Evolutionary conservation across 2,888 invertebrate genomes (phyloP).

Genomic region (Imbricaverruca yamaguchii): DNA sequence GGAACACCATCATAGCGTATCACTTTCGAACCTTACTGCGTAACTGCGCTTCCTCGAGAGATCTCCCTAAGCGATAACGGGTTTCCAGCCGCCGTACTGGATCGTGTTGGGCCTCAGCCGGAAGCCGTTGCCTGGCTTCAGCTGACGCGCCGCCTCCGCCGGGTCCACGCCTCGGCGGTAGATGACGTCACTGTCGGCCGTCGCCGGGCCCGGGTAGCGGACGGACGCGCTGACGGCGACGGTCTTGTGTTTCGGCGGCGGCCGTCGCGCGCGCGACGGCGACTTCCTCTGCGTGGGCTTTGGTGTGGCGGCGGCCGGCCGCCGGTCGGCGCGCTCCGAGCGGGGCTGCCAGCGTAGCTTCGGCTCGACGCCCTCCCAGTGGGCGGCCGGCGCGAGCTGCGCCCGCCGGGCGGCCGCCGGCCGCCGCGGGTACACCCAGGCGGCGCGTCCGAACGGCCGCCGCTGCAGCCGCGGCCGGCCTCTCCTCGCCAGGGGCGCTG

Average conservation of each 20-base stretch:
- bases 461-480: background rate
- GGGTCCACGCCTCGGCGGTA: background rate
- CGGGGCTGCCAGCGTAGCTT: background rate
- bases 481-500: conserved; percentile 8
- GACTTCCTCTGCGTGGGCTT: too few relatives aligned
- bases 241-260: background rate
- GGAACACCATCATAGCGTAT: too few relatives aligned
- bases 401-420: background rate
- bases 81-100: background rate
- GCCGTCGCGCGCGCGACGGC: background rate
- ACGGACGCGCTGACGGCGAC: background rate
- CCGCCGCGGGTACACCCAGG: background rate
- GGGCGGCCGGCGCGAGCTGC: background rate
- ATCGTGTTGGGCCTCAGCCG: background rate
- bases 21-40: too few relatives aligned
- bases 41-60: too few relatives aligned
- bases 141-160: background rate
- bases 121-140: background rate
- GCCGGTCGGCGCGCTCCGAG: background rate
- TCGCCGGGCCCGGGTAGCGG: background rate
- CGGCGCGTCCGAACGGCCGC: background rate
- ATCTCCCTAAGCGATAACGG: background rate
- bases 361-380: background rate
- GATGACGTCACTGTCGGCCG: background rate
- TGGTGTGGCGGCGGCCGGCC: background rate